Evolutionary conservation across 1,140 invertebrate genomes (phyloP).

Genomic region (Diabrotica undecimpunctata): DNA sequence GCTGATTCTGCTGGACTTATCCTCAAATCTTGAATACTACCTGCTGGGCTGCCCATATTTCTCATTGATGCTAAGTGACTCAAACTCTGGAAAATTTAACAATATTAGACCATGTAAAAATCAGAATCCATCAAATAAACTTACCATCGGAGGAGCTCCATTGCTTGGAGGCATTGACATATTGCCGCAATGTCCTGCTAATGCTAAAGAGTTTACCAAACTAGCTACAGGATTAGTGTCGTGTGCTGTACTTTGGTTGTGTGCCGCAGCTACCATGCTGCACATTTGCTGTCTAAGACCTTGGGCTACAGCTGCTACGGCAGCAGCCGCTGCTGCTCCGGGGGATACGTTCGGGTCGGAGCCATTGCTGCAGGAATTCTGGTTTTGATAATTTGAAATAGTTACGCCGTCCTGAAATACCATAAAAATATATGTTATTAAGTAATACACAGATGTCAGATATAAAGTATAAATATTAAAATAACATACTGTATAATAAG

Average conservation of each 20-base stretch:
- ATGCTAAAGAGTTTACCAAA: conserved; percentile 45
- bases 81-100: conserved; percentile 28
- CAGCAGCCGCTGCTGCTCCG: conserved; percentile 62
- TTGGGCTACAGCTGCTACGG: conserved; percentile 68
- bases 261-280: conserved; percentile 64
- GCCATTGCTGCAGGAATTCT: conserved; percentile 52
- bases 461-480: too few species aligned
- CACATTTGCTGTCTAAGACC: conserved; percentile 69
- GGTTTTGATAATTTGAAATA: conserved; percentile 42
- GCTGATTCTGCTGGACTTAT: conserved; percentile 46
- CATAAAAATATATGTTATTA: background rate
- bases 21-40: conserved; percentile 45
- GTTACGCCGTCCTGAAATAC: conserved; percentile 42
- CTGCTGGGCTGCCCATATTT: conserved; percentile 43
- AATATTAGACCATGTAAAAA: background rate
- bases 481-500: too few species aligned
- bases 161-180: conserved; percentile 45
- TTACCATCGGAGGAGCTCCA: conserved; percentile 40
- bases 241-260: conserved; percentile 53
- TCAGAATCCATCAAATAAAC: background rate
- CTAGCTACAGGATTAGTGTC: conserved; percentile 50
- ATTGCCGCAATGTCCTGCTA: conserved; percentile 45
- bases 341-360: conserved; percentile 63
- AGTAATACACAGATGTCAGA: too few species aligned
- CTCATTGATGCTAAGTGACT: conserved; percentile 42